Percentiles rank a stretch among this genome's conserved stretches.
phyloP scores from a whole-genome alignment of 2,797 vertebrate genomes.

The Neosalanx taihuensis region DNA sequence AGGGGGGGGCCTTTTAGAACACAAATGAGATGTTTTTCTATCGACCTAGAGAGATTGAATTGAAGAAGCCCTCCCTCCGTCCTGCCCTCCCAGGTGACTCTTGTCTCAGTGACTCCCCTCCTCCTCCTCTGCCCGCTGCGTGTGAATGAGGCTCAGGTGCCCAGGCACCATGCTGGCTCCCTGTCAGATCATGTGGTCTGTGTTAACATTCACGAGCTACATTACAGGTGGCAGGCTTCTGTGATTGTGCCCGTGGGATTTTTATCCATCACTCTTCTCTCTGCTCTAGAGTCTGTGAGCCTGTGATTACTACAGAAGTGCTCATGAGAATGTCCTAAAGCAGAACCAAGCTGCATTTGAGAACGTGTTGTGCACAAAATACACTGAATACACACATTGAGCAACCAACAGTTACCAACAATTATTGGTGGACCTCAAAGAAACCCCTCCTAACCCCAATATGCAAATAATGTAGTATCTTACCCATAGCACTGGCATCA shows the following conservation, averaged over 20 bases:
- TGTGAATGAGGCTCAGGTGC: not conserved
- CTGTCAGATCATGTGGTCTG: not conserved
- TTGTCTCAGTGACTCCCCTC: constrained; percentile 22
- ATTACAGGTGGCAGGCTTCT: not conserved
- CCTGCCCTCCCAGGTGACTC: constrained; percentile 11
- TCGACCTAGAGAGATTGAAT: constrained; percentile 45
- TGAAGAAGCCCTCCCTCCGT: constrained; percentile 30
- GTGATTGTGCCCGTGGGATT: not conserved
- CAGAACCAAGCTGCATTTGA: no score
- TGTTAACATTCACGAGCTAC: constrained; percentile 29
- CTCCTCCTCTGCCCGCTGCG: not conserved
- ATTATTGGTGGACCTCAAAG: no score
- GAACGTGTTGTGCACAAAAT: not conserved
- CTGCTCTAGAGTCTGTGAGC: not conserved
- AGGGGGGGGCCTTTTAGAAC: constrained; percentile 48
- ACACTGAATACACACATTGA: no score
- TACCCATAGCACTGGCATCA: no score
- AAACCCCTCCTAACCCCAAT: no score
- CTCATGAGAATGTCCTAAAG: no score
- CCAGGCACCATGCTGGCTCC: not conserved
- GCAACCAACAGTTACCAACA: no score
- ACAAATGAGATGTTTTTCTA: constrained; percentile 58
- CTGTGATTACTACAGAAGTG: not conserved
- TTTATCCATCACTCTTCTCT: not conserved
- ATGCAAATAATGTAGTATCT: no score